These are phyloP conservation scores for Rhagoletis zephyria DNA, from an alignment of 1,140 invertebrate genomes.

Conservation along the genomic window DNA sequence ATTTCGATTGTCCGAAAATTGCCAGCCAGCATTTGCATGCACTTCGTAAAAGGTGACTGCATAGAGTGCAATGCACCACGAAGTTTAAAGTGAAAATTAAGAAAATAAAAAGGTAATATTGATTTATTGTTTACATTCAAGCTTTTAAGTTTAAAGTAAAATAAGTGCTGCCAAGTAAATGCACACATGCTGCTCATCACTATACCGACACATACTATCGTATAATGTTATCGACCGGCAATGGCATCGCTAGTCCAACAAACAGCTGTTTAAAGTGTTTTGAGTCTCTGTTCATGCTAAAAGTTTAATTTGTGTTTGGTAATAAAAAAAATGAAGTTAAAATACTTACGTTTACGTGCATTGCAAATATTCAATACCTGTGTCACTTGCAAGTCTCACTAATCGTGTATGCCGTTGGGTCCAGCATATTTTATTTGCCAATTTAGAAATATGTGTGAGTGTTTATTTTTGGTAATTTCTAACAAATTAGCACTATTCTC, in stretches of 20 bases:
- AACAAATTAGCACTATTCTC: background rate
- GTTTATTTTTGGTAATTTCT: background rate
- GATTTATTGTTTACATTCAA: background rate
- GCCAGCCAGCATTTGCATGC: background rate
- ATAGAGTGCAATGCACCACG: background rate
- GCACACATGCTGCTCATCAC: too few relatives aligned
- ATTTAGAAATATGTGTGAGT: too few relatives aligned
- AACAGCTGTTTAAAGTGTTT: background rate
- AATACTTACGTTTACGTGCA: background rate
- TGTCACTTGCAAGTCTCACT: too few relatives aligned
- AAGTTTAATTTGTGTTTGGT: background rate
- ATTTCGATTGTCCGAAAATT: background rate
- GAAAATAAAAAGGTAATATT: background rate
- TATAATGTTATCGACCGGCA: background rate
- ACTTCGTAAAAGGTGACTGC: background rate
- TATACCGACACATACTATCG: background rate
- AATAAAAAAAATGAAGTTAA: too few relatives aligned
- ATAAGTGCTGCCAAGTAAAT: too few relatives aligned
- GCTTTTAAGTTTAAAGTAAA: too few relatives aligned
- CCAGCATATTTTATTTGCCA: too few relatives aligned
- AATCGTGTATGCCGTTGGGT: too few relatives aligned
- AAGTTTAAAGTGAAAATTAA: background rate
- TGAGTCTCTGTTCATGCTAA: background rate
- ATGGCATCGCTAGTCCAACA: background rate
- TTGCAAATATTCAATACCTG: background rate